Conservation (phyloP, 2,797 vertebrate genomes). For the Corythornis leucogaster region DNA sequence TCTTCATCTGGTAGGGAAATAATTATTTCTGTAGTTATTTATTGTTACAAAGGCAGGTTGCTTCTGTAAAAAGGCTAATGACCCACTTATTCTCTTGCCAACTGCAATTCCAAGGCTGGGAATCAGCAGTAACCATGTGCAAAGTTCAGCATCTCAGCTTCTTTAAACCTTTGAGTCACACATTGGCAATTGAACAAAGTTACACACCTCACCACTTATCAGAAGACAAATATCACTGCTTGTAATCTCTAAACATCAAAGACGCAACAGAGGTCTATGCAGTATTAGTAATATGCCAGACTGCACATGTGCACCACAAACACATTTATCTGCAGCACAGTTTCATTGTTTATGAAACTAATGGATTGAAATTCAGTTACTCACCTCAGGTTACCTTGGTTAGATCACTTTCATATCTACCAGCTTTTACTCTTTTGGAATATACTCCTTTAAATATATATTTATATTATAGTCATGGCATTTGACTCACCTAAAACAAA, state of each 20-base stretch:
- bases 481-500: background rate
- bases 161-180: slow-evolving; percentile 17
- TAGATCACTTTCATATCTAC: background rate
- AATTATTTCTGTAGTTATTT: background rate
- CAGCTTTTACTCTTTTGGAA: background rate
- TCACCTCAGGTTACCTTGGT: background rate
- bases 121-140: background rate
- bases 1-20: background rate
- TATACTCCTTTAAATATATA: background rate
- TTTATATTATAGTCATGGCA: background rate
- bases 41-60: background rate
- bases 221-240: slow-evolving; percentile 12
- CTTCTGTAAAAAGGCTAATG: background rate
- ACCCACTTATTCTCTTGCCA: background rate
- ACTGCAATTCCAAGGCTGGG: background rate
- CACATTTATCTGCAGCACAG: background rate
- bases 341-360: background rate
- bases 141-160: slow-evolving; percentile 9
- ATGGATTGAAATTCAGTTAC: background rate
- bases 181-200: background rate
- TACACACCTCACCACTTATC: slow-evolving; percentile 1
- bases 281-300: background rate
- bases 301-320: background rate
- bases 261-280: background rate
- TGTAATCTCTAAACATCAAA: slow-evolving; percentile 42